These are phyloP conservation scores for Erithacus rubecula DNA, from an alignment of 2,797 vertebrate species.

Conservation along the genomic window DNA sequence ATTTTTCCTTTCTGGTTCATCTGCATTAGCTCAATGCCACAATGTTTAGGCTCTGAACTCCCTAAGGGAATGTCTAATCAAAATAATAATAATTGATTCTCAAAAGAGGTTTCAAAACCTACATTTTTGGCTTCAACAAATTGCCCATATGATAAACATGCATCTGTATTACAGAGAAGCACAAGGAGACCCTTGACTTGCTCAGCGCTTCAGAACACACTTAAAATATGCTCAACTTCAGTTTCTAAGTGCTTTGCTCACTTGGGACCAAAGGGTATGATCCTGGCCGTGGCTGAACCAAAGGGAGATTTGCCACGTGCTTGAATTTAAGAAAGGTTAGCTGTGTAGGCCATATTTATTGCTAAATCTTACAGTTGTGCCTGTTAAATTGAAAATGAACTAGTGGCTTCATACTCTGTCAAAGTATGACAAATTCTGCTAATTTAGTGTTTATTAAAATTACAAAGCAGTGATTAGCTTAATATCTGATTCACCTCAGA, in stretches of 20 bases:
- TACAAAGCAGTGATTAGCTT: neutral
- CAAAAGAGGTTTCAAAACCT: slow-evolving; percentile 9
- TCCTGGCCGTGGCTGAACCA: neutral
- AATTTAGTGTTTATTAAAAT: neutral
- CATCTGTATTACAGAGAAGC: neutral
- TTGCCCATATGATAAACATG: neutral
- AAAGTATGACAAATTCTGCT: neutral
- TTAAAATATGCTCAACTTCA: slow-evolving; percentile 13
- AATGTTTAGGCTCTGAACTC: slow-evolving; percentile 15
- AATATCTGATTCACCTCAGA: neutral
- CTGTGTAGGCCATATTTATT: neutral
- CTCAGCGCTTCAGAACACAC: neutral
- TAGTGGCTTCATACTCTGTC: neutral
- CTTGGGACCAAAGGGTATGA: neutral
- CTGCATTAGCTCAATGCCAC: slow-evolving; percentile 32
- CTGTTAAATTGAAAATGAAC: neutral
- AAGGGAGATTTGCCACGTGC: neutral
- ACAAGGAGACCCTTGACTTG: neutral
- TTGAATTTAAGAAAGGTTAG: neutral
- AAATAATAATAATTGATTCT: slow-evolving; percentile 49
- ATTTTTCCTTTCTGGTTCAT: slow-evolving; percentile 35
- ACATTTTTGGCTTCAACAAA: slow-evolving; percentile 6
- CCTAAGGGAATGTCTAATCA: slow-evolving; percentile 35
- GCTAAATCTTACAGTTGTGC: neutral
- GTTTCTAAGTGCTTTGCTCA: slow-evolving; percentile 13